Conservation (phyloP, 1,140 invertebrate genomes). For the Hylyphantes graminicola region DNA sequence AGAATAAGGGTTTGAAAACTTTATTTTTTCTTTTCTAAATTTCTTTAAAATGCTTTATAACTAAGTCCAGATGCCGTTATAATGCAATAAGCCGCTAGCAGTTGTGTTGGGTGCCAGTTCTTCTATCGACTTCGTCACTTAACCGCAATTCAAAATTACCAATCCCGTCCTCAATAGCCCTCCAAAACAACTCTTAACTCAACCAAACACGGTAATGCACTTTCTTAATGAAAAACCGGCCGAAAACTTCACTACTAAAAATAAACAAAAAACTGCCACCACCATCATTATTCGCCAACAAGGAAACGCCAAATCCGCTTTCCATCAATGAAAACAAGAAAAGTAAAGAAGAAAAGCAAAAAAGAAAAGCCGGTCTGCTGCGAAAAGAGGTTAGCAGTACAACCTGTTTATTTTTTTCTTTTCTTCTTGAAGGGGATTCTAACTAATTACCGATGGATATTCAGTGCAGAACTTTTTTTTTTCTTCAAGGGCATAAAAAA, state of each 20-base stretch:
- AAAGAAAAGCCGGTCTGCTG: constrained; percentile 23
- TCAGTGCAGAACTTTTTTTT: constrained; percentile 58
- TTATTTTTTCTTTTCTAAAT: no score
- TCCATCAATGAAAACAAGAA: neutral
- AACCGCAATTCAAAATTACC: no score
- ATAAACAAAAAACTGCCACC: neutral
- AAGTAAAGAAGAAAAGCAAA: no score
- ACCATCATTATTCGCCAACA: neutral
- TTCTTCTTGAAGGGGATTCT: constrained; percentile 15
- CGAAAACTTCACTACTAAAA: neutral
- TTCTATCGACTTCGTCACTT: no score
- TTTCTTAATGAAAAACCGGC: neutral
- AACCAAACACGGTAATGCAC: neutral
- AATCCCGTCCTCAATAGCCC: no score
- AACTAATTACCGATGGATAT: constrained; percentile 3
- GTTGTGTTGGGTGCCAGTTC: no score
- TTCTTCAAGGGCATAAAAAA: no score
- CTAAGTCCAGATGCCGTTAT: no score
- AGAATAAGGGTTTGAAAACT: no score
- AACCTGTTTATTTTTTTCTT: constrained; percentile 53
- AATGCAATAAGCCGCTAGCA: no score
- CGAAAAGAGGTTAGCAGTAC: constrained; percentile 55
- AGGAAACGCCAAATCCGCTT: neutral
- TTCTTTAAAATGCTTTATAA: no score
- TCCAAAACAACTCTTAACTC: neutral